Percentiles rank a stretch among this genome's conserved stretches.
Conservation (phyloP, 2,888 invertebrate species). For the Cosmopolites sordidus region DNA sequence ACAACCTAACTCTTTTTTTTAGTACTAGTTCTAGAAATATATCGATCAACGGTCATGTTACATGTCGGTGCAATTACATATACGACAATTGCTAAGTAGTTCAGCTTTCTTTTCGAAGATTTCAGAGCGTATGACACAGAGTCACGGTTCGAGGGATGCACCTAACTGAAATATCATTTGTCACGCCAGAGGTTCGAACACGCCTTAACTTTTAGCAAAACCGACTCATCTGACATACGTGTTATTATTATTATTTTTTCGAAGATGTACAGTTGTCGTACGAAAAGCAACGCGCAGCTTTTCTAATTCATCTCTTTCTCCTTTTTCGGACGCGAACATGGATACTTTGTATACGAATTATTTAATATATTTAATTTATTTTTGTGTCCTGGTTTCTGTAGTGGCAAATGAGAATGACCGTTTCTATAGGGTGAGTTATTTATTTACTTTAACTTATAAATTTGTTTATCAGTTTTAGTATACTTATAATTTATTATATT, state of each 20-base stretch:
- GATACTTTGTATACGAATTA: too few relatives aligned
- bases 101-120: slow-evolving; percentile 1
- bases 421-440: slow-evolving; percentile 9
- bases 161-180: slow-evolving; percentile 45
- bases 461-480: too few relatives aligned
- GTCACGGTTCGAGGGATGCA: slow-evolving; percentile 41
- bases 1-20: too few relatives aligned
- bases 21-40: too few relatives aligned
- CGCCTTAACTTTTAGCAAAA: slow-evolving; percentile 37
- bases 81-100: neutral
- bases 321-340: too few relatives aligned
- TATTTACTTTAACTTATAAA: too few relatives aligned
- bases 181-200: slow-evolving; percentile 45
- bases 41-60: too few relatives aligned
- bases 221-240: slow-evolving; percentile 23
- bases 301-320: too few relatives aligned
- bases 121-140: slow-evolving; percentile 16
- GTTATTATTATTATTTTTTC: slow-evolving; percentile 24
- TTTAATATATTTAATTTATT: slow-evolving; percentile 7
- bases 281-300: slow-evolving; percentile 4
- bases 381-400: slow-evolving; percentile 8
- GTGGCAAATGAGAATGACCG: slow-evolving; percentile 13
- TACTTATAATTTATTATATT: too few relatives aligned
- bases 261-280: slow-evolving; percentile 22
- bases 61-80: too few relatives aligned